A percentile compares a stretch with the other conserved stretches of the same genome.
phyloP scores from a whole-genome alignment of 1,140 invertebrate genomes.

The roundworm (Caenorhabditis elegans) region DNA sequence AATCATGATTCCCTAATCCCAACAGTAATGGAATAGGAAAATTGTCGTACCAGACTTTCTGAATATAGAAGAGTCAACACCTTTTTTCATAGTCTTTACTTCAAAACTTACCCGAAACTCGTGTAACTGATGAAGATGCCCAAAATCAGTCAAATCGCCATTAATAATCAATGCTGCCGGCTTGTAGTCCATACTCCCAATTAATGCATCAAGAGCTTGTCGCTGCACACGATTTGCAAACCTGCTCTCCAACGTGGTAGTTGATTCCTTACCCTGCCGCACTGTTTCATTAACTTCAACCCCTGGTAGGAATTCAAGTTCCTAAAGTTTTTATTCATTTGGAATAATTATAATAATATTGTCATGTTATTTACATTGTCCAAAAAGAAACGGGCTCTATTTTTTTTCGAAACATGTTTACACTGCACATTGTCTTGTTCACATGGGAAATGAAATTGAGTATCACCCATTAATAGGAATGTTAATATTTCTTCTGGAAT shows the following conservation, averaged over 20 bases:
- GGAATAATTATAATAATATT: not conserved
- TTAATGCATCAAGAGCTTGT: conserved; percentile 48
- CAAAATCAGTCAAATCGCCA: conserved; percentile 62
- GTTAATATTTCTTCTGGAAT: conserved; percentile 44
- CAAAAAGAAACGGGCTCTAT: conserved; percentile 44
- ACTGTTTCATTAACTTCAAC: conserved; percentile 35
- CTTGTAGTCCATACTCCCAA: conserved; percentile 52
- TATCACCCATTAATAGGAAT: conserved; percentile 58
- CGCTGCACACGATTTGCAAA: conserved; percentile 61
- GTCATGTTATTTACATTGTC: conserved; percentile 44
- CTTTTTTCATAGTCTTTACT: not conserved
- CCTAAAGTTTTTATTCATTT: conserved; percentile 24
- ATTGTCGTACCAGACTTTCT: conserved; percentile 41
- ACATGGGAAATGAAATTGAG: conserved; percentile 61
- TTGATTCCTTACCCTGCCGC: not conserved
- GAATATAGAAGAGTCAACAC: conserved; percentile 33
- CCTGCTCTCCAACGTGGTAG: conserved; percentile 50
- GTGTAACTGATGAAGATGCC: conserved; percentile 53
- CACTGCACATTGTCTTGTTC: conserved; percentile 55
- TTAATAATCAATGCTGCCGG: conserved; percentile 57
- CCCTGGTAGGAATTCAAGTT: conserved; percentile 11
- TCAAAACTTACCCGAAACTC: conserved; percentile 56
- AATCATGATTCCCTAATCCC: conserved; percentile 61
- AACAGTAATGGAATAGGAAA: conserved; percentile 55
- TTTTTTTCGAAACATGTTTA: conserved; percentile 53